Conservation (phyloP, 2,888 invertebrate species). For the Patella caerulea region DNA sequence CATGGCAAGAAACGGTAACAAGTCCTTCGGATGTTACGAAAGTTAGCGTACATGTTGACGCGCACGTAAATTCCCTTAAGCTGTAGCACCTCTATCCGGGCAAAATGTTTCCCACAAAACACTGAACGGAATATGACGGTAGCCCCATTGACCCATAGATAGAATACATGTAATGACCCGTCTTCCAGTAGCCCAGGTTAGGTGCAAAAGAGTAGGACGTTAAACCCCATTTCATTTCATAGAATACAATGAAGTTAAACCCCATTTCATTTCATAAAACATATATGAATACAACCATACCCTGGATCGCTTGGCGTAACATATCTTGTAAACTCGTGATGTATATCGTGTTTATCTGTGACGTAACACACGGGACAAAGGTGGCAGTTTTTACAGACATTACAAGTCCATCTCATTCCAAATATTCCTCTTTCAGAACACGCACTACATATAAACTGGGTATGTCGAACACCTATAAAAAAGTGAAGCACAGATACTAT, state of each 20-base stretch:
- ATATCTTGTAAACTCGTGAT: conserved; percentile 28
- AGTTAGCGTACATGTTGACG: not conserved
- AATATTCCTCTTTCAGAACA: conserved; percentile 34
- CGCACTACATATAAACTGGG: conserved; percentile 17
- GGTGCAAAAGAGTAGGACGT: no score
- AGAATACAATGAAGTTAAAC: no score
- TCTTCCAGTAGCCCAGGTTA: no score
- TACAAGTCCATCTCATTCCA: conserved; percentile 43
- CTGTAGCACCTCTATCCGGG: no score
- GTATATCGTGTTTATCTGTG: conserved; percentile 40
- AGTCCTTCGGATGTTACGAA: not conserved
- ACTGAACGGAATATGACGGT: no score
- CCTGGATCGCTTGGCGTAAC: conserved; percentile 19
- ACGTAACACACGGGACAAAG: conserved; percentile 43
- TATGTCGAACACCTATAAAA: conserved; percentile 24
- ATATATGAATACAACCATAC: conserved; percentile 3
- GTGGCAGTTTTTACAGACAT: conserved; percentile 26
- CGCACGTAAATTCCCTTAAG: not conserved
- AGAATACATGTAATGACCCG: no score
- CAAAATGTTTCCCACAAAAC: not conserved
- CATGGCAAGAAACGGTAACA: not conserved
- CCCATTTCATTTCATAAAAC: no score
- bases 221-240: no score
- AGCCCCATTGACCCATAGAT: no score
- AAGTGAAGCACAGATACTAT: no score